Percentiles rank a stretch among this genome's conserved stretches.
These are phyloP conservation scores for Nomia melanderi DNA, from an alignment of 1,140 invertebrate species.

Conservation along the genomic window DNA sequence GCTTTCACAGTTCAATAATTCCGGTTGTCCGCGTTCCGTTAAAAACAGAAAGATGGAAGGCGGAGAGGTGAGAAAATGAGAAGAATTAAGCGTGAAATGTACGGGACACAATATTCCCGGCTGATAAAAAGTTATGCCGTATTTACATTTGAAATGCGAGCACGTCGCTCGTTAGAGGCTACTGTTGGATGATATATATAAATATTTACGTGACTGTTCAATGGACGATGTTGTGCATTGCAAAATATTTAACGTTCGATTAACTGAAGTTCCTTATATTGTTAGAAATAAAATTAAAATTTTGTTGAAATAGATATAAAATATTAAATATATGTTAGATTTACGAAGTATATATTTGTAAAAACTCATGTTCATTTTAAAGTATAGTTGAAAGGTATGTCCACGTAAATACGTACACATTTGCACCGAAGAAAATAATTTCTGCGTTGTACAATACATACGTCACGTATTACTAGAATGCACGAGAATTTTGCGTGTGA, in stretches of 20 bases:
- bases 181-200: background rate
- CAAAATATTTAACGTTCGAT: background rate
- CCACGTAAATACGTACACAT: no score
- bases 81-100: constrained; percentile 15
- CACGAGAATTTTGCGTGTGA: no score
- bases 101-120: background rate
- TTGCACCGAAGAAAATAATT: no score
- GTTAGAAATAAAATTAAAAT: background rate
- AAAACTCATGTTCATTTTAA: no score
- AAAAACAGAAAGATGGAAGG: background rate
- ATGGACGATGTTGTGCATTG: background rate
- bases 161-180: background rate
- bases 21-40: background rate
- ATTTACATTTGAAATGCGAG: background rate
- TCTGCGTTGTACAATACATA: no score
- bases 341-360: no score
- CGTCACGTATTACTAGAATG: no score
- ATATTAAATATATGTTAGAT: no score
- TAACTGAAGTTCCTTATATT: background rate
- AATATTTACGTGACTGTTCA: background rate
- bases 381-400: no score
- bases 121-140: background rate
- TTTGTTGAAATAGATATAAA: no score
- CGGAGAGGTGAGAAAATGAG: background rate
- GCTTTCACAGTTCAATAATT: background rate